Conservation (phyloP, 1,140 invertebrate genomes). For the Lepeophtheirus salmonis region DNA sequence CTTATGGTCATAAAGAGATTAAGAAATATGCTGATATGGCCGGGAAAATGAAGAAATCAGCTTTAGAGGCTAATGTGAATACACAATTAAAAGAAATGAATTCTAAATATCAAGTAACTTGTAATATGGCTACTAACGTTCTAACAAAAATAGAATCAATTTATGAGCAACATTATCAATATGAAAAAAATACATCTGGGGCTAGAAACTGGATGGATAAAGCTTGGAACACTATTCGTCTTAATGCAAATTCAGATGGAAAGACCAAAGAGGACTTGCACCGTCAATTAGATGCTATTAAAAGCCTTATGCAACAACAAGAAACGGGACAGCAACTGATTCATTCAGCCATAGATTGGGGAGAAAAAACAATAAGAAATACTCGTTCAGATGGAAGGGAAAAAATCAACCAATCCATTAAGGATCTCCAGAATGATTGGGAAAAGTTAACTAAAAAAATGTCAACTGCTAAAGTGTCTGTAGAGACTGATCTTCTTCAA, state of each 20-base stretch:
- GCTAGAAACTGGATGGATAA: constrained; percentile 72
- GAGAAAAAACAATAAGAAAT: constrained; percentile 71
- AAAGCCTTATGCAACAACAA: constrained; percentile 57
- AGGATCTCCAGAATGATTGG: constrained; percentile 79
- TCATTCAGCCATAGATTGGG: constrained; percentile 70
- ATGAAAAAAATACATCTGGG: constrained; percentile 53
- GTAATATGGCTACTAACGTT: constrained; percentile 76
- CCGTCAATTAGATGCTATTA: constrained; percentile 46
- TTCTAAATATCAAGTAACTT: constrained; percentile 52
- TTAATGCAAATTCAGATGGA: constrained; percentile 35
- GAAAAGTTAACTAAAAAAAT: constrained; percentile 76
- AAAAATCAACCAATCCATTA: constrained; percentile 62
- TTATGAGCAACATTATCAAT: constrained; percentile 64
- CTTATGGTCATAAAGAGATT: constrained; percentile 60
- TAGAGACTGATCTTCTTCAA: constrained; percentile 74
- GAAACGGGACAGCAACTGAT: constrained; percentile 78
- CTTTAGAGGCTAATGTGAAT: constrained; percentile 70
- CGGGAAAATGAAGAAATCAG: constrained; percentile 51
- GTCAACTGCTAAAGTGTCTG: constrained; percentile 69
- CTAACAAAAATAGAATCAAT: constrained; percentile 79
- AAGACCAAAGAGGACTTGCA: constrained; percentile 65
- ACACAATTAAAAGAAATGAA: constrained; percentile 76
- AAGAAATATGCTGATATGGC: constrained; percentile 61
- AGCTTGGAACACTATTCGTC: constrained; percentile 58
- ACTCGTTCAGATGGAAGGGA: constrained; percentile 74